These are phyloP conservation scores for Acleris holmiana DNA, from an alignment of 2,888 invertebrate genomes.

Conservation along the genomic window DNA sequence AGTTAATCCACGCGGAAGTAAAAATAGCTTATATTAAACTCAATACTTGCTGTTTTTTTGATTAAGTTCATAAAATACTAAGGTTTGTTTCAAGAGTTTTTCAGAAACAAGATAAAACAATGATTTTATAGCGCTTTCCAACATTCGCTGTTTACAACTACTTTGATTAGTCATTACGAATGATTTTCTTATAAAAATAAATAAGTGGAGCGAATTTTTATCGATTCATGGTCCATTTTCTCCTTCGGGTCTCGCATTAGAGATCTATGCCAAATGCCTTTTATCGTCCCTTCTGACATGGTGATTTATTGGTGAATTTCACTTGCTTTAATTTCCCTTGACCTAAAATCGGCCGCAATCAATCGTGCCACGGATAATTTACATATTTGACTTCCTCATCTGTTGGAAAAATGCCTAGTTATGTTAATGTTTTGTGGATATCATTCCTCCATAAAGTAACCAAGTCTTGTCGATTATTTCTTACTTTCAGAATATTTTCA, in stretches of 20 bases:
- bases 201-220: slow-evolving; percentile 64
- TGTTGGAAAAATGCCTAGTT: slow-evolving; percentile 23
- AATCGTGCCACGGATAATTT: slow-evolving; percentile 33
- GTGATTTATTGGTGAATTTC: slow-evolving; percentile 48
- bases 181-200: background rate
- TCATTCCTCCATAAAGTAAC: slow-evolving; percentile 3
- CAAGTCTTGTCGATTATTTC: background rate
- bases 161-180: background rate
- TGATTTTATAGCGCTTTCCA: no score
- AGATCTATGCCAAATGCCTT: slow-evolving; percentile 65
- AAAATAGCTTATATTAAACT: slow-evolving; percentile 29
- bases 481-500: no score
- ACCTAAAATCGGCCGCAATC: slow-evolving; percentile 33
- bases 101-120: no score
- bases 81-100: no score
- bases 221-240: slow-evolving; percentile 68
- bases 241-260: slow-evolving; percentile 53
- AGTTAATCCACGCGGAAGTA: slow-evolving; percentile 43
- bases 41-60: background rate
- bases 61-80: background rate
- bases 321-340: slow-evolving; percentile 37
- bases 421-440: slow-evolving; percentile 23
- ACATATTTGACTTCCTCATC: slow-evolving; percentile 30
- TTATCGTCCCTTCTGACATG: slow-evolving; percentile 46
- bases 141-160: background rate